Evolutionary conservation across 2,797 vertebrate genomes (phyloP).

Genomic region (Hoplostethus atlanticus): DNA sequence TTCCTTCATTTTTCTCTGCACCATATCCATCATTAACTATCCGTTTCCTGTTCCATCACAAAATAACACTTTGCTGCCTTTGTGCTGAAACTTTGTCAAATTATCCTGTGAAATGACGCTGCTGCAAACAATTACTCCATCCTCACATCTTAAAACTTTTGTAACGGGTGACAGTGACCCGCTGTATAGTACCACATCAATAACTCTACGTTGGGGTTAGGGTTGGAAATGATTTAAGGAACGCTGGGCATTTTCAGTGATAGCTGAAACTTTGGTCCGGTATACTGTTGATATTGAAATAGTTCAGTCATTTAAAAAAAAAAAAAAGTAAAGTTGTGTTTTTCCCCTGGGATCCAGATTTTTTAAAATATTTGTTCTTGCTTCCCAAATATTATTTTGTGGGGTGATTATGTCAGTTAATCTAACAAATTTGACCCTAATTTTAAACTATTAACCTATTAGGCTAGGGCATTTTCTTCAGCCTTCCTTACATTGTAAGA

Average conservation of each 20-base stretch:
- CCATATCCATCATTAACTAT: conserved; percentile 12
- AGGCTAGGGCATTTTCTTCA: neutral
- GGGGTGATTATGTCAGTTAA: neutral
- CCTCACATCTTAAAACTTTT: neutral
- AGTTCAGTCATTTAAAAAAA: neutral
- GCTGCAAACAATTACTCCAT: neutral
- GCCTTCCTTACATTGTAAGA: neutral
- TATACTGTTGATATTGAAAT: too few relatives aligned
- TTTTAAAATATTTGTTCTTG: neutral
- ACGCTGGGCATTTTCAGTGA: neutral
- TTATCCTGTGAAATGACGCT: neutral
- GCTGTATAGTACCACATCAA: conserved; percentile 24
- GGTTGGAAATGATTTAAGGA: conserved; percentile 4
- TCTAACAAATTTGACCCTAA: neutral
- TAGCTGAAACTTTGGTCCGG: conserved; percentile 4
- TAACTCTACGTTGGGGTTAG: neutral
- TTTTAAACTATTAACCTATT: conserved; percentile 1
- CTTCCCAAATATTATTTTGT: neutral
- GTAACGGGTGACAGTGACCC: conserved; percentile 12
- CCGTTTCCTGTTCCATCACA: neutral
- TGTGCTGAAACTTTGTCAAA: conserved; percentile 10
- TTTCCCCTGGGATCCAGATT: too few relatives aligned
- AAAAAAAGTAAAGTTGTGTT: too few relatives aligned
- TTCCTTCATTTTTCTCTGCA: conserved; percentile 9
- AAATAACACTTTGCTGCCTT: neutral